Conservation (phyloP, 1,140 invertebrate genomes). For the Ceratitis capitata region DNA sequence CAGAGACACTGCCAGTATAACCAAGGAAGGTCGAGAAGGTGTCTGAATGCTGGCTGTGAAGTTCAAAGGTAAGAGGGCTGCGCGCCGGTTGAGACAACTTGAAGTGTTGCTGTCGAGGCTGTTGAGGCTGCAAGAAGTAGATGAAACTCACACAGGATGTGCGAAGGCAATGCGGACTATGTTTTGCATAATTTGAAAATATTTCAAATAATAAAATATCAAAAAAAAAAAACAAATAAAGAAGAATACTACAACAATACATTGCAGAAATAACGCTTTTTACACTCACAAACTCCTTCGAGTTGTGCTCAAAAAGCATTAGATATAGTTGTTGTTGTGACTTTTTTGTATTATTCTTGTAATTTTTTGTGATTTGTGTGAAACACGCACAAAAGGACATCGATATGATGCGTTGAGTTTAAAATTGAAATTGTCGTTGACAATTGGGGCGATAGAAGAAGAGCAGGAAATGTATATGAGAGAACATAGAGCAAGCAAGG, state of each 20-base stretch:
- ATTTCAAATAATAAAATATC: not conserved
- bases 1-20: not conserved
- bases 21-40: conserved; percentile 21
- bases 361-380: too few species aligned
- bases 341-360: too few species aligned
- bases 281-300: too few species aligned
- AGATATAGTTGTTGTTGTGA: not conserved
- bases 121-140: not conserved
- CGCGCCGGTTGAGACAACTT: not conserved
- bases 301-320: not conserved
- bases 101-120: not conserved
- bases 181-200: conserved; percentile 36
- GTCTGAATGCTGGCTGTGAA: not conserved
- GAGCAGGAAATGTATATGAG: not conserved
- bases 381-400: not conserved
- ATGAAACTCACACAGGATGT: not conserved
- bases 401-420: conserved; percentile 33
- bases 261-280: not conserved
- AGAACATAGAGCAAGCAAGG: not conserved
- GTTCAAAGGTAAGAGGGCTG: conserved; percentile 33
- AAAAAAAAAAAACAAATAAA: not conserved
- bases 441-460: not conserved
- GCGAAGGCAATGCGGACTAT: conserved; percentile 1
- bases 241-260: conserved; percentile 26
- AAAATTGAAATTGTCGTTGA: conserved; percentile 31